Evolutionary conservation across 2,797 vertebrate genomes (phyloP).

Genomic region (Protosalanx chinensis): DNA sequence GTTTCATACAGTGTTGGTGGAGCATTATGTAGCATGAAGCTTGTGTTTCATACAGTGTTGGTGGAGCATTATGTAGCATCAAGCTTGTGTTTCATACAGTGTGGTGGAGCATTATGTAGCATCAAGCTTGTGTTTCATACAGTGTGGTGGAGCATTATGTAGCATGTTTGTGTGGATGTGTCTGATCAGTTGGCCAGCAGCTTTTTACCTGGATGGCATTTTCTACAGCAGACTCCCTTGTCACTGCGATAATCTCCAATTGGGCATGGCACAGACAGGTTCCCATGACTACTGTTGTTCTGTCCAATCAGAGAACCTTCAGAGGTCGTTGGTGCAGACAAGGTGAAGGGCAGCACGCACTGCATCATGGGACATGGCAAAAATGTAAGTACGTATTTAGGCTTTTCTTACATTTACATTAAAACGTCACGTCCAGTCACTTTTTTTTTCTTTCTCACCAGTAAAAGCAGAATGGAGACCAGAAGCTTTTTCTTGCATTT

Average conservation of each 20-base stretch:
- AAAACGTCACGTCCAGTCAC: too few species aligned
- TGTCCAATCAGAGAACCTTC: rapidly evolving
- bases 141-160: not conserved
- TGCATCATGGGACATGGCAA: constrained; percentile 33
- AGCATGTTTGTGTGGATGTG: not conserved
- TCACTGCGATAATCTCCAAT: not conserved
- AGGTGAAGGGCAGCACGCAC: constrained; percentile 23
- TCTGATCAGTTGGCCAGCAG: not conserved
- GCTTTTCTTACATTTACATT: too few species aligned
- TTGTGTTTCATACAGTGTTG: too few species aligned
- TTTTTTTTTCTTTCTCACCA: constrained; percentile 51
- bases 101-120: not conserved
- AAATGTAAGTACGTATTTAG: too few species aligned
- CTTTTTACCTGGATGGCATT: constrained; percentile 63
- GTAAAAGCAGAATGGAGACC: constrained; percentile 35
- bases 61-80: not conserved
- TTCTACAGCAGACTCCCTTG: constrained; percentile 62
- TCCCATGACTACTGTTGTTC: not conserved
- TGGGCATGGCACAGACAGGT: constrained; percentile 26
- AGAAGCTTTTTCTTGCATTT: constrained; percentile 22
- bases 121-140: not conserved
- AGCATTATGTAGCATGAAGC: not conserved
- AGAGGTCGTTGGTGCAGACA: not conserved
- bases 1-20: too few species aligned
- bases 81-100: not conserved